Evolutionary conservation across 2,797 vertebrate species (phyloP), one percentile per base, ranked within the genome.

Genomic region (Iguana delicatissima): DNA sequence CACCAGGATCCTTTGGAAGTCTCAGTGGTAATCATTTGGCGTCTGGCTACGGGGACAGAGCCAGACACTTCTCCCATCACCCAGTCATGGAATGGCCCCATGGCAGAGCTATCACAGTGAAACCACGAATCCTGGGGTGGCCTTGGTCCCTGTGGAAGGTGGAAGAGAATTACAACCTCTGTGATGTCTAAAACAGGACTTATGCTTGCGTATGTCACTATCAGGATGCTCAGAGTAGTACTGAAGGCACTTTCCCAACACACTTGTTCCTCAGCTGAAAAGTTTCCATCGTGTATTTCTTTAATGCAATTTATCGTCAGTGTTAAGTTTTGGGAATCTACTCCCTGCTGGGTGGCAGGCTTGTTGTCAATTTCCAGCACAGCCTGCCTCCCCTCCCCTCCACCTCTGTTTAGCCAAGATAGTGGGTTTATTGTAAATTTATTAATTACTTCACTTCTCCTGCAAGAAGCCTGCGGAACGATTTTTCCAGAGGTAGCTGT

Each of bases 361-460:
- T 80, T 69, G 93, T 92, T 91, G 94, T 94, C 93, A 4, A 88
- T 90, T 93, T 92, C 91, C 93, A 94, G 88, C 92, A 91, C 92
- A 42, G 26, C n/a, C 42, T 87, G 72, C 76, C 76, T 6, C 57
- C 16, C 42, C 59, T 93, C 92, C 52, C n/a, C 89, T 89, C 93
- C 87, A 90, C 93, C 89, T 90, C 90, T 95, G 95, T 94, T 96
- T 92, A 89, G 90, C 94, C 92, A 95, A 96, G 97, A 97, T 95
- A 97, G 94, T 93, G 95, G 95, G 94, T 93, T 96, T 95, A 96
- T 95, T 96, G 95, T 94, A 94, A 96, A 96, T 95, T 95, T 96
- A 96, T 96, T 97, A 97, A 97, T 97, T 96, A 96, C 96, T 96
- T 96, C 93, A 94, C 94, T 96, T 96, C 95, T 96, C 95, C 94